Percentiles rank a stretch among this genome's conserved stretches.
Conservation (phyloP, 64 coral and sea anemone species). For the Exaiptasia diaphana region DNA sequence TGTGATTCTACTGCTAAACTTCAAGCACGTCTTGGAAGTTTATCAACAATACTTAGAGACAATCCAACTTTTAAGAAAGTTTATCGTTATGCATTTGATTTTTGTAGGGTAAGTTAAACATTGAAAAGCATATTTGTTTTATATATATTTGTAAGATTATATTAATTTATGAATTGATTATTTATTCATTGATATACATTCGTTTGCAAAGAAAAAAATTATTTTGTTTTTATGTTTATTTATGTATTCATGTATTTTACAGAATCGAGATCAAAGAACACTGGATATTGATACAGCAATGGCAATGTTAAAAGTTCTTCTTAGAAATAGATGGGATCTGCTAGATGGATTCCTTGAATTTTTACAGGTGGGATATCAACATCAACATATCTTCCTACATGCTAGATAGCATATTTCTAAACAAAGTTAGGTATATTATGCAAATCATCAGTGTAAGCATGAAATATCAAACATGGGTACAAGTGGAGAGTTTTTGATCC, state of each 20-base stretch:
- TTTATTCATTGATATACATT: not conserved
- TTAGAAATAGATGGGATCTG: slow-evolving; percentile 45
- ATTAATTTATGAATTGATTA: not conserved
- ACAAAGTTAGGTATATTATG: not conserved
- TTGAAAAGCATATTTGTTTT: not conserved
- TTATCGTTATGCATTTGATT: slow-evolving; percentile 82
- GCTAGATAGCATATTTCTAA: not conserved
- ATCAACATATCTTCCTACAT: not conserved
- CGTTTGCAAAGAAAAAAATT: too few relatives aligned
- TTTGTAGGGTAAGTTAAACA: slow-evolving; percentile 69
- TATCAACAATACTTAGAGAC: slow-evolving; percentile 57
- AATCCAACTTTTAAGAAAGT: slow-evolving; percentile 74
- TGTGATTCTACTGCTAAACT: slow-evolving; percentile 83
- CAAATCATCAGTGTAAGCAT: not conserved
- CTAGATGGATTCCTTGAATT: slow-evolving; percentile 68
- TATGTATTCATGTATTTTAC: not conserved
- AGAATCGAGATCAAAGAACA: slow-evolving; percentile 69
- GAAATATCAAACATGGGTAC: too few relatives aligned
- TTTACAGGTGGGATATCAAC: slow-evolving; percentile 50
- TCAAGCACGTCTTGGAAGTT: slow-evolving; percentile 48
- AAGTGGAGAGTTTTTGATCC: too few relatives aligned
- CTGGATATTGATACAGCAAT: slow-evolving; percentile 68
- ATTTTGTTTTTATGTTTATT: not conserved
- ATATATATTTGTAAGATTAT: not conserved
- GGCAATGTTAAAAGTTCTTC: slow-evolving; percentile 63